These are phyloP conservation scores for Lycopodina hypogea DNA, from an alignment of 37 sponge, comb jelly and placozoan genomes.

Conservation along the genomic window DNA sequence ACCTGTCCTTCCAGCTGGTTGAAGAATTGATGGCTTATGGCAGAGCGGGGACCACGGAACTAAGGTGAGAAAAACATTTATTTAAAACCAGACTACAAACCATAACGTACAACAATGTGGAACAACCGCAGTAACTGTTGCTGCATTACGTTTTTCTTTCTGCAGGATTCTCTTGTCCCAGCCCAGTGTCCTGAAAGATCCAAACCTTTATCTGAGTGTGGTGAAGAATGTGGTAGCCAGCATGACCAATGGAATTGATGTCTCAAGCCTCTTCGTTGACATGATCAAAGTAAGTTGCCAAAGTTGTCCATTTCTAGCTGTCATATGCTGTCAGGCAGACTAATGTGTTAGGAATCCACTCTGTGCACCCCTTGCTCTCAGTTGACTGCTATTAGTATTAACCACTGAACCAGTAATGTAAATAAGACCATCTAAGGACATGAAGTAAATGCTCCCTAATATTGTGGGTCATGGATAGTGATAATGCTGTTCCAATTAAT, in stretches of 20 bases:
- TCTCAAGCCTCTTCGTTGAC: slow-evolving; percentile 89
- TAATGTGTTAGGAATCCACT: neutral
- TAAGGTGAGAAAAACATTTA: neutral
- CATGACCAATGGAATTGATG: slow-evolving; percentile 89
- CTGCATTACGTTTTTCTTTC: too few relatives aligned
- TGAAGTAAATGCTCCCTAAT: too few relatives aligned
- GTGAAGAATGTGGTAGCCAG: slow-evolving; percentile 87
- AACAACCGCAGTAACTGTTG: too few relatives aligned
- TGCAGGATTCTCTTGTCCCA: slow-evolving; percentile 56
- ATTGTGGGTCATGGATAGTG: too few relatives aligned
- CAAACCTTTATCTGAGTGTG: slow-evolving; percentile 53
- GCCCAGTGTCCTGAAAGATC: slow-evolving; percentile 72
- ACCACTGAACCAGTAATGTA: too few relatives aligned
- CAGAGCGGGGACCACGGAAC: neutral
- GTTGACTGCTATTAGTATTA: too few relatives aligned
- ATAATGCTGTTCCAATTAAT: too few relatives aligned
- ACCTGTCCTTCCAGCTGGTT: too few relatives aligned
- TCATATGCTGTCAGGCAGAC: neutral
- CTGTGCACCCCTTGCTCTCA: too few relatives aligned
- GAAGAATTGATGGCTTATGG: too few relatives aligned
- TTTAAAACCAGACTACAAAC: neutral
- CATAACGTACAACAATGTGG: too few relatives aligned
- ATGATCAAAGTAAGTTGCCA: slow-evolving; percentile 87
- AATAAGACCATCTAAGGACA: too few relatives aligned
- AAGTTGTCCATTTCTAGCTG: neutral